Evolutionary conservation across 64 coral and sea anemone species (phyloP).

Genomic region (Stichodactyla helianthus): DNA sequence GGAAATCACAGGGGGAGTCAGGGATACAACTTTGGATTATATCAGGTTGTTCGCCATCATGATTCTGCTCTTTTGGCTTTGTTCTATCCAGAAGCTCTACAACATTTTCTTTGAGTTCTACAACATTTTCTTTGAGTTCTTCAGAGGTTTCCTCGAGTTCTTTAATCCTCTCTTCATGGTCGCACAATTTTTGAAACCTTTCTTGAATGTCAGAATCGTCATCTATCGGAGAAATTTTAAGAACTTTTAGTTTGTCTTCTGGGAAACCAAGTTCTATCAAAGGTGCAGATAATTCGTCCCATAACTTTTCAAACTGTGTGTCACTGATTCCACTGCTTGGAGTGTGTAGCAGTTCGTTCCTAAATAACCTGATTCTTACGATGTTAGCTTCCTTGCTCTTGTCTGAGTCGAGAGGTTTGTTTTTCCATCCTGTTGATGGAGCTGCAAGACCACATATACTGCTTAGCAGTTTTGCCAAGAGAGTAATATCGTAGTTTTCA

Average conservation of each 20-base stretch:
- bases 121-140: not conserved
- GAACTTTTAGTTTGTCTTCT: not conserved
- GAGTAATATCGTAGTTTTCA: slow-evolving; percentile 30
- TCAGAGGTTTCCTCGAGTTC: not conserved
- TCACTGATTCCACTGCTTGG: slow-evolving; percentile 8
- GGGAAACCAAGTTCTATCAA: not conserved
- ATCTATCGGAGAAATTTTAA: not conserved
- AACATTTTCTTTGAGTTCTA: not conserved
- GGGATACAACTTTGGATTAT: not conserved
- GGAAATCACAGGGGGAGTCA: not conserved
- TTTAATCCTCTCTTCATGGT: not conserved
- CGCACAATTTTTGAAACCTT: not conserved
- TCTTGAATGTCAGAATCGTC: not conserved
- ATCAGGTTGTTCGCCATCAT: not conserved
- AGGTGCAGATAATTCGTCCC: slow-evolving; percentile 20
- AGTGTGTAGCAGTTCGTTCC: slow-evolving; percentile 26
- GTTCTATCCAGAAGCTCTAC: not conserved
- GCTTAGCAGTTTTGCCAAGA: slow-evolving; percentile 1
- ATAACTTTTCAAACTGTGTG: slow-evolving; percentile 8
- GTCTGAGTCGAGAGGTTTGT: not conserved
- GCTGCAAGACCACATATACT: not conserved
- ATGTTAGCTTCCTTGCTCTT: slow-evolving; percentile 25
- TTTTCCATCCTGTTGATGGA: slow-evolving; percentile 2
- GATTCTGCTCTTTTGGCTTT: not conserved
- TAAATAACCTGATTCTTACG: slow-evolving; percentile 37